Base-by-base conservation (phyloP, 1,140 invertebrate species). In the Harpegnathos saltator region DNA sequence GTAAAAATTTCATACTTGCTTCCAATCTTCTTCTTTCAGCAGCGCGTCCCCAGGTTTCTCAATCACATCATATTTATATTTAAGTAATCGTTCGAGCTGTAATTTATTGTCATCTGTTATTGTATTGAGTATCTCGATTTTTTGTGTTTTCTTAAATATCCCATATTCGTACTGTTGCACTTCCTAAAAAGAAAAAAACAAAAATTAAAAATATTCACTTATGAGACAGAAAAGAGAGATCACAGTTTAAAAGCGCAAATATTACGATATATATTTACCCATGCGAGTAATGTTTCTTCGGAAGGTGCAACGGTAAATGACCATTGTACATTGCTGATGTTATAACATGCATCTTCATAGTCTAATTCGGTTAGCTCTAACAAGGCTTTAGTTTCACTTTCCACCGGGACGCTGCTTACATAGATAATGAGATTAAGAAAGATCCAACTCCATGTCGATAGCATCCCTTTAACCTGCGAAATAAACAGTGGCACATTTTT, bases 1-100 rank as follows among this genome's bases (percentile, higher is more conserved):
- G 17, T 14, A 44, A 48, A 7, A 59, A 29, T 3, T 3, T 33
- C 81, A 81, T 85, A 96, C 95, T 85, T 93, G 90, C 80, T 94
- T 93, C 93, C 94, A 96, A 82, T 95, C 94, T 48, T 95, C 91
- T 5, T 92, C 90, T 12, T 94, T 88, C 17, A 96, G 80, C 1
- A 95, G 73, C 3, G 94, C 92, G 73, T 96, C 96, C 2, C 96
- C 96, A 4, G 95, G 94, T 78, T 95, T 95, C 17, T 94, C 86
- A 0, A 95, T 82, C 17, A 91, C 59, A 12, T 88, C 78, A 33
- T 89, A 86, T 52, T 91, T 90, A n/a, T 93, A 92, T 38, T 33
- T 52, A 24, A 91, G 58, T 14, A 68, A 62, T 9, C 62, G 3
- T 61, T 72, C 19, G 0, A 80, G 7, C 4, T 69, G 52, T 48